Conservation (phyloP, 2,113 vertebrate species). For the Onychostoma macrolepis region DNA sequence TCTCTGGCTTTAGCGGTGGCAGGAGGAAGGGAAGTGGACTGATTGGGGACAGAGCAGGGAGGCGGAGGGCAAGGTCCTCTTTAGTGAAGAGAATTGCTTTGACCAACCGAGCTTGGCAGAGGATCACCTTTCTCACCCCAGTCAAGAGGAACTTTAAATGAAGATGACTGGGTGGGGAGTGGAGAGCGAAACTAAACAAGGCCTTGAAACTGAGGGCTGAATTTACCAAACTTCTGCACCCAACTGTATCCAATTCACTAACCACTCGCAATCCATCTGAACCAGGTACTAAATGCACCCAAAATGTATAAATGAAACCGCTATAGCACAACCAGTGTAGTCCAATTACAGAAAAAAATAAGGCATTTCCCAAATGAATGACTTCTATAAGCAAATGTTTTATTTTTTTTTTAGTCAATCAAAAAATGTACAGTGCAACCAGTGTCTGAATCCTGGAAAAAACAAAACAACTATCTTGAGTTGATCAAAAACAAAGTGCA, state of each 20-base stretch:
- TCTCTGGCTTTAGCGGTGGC: slow-evolving; percentile 7
- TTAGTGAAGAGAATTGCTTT: slow-evolving; percentile 65
- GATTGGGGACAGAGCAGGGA: slow-evolving; percentile 61
- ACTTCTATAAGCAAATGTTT: too few relatives aligned
- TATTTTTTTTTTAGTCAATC: too few relatives aligned
- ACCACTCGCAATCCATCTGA: background rate
- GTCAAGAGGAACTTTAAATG: slow-evolving; percentile 61
- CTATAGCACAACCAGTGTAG: background rate
- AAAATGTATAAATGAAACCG: background rate
- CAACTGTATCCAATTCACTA: background rate
- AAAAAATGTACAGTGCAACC: too few relatives aligned
- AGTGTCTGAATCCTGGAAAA: too few relatives aligned
- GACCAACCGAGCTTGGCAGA: slow-evolving; percentile 57
- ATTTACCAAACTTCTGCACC: background rate
- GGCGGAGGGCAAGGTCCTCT: slow-evolving; percentile 58
- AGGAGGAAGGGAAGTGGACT: slow-evolving; percentile 44
- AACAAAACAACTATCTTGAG: too few relatives aligned
- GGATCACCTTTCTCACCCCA: slow-evolving; percentile 49
- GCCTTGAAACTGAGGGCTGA: background rate
- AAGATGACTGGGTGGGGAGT: slow-evolving; percentile 44
- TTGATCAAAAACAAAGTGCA: too few relatives aligned
- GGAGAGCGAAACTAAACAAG: slow-evolving; percentile 59
- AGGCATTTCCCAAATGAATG: too few relatives aligned
- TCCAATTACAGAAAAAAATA: background rate
- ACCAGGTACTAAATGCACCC: background rate